A percentile compares a stretch with the other conserved stretches of the same genome.
Evolutionary conservation across 2,888 invertebrate genomes (phyloP).

Genomic region (Crematogaster levior): DNA sequence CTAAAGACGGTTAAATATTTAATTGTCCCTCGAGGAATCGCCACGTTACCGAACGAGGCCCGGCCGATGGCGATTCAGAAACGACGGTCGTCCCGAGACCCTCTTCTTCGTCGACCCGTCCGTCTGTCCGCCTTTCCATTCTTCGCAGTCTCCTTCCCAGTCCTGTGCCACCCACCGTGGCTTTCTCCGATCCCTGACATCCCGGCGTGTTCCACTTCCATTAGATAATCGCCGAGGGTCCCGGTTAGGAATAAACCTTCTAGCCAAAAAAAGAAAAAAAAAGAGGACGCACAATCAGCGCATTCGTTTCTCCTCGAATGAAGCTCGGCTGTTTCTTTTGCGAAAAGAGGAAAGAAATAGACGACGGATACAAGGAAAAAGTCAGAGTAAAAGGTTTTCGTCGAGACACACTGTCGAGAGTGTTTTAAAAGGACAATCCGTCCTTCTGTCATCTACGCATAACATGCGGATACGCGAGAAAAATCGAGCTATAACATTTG

Average conservation of each 20-base stretch:
- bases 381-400: constrained; percentile 21
- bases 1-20: constrained; percentile 77
- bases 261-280: constrained; percentile 18
- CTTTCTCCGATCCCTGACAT: constrained; percentile 54
- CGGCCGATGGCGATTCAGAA: constrained; percentile 30
- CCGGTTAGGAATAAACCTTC: constrained; percentile 48
- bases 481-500: background rate
- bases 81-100: constrained; percentile 40
- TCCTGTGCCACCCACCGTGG: constrained; percentile 41
- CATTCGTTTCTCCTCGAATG: constrained; percentile 29
- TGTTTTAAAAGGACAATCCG: constrained; percentile 1
- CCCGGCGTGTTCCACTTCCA: constrained; percentile 67
- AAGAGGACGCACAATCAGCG: constrained; percentile 21
- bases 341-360: background rate
- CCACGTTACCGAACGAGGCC: constrained; percentile 52
- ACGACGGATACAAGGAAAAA: background rate
- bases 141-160: background rate
- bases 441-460: constrained; percentile 23
- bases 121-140: background rate
- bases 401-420: constrained; percentile 24
- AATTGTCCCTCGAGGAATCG: constrained; percentile 64
- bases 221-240: constrained; percentile 69
- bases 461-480: background rate
- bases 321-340: constrained; percentile 9
- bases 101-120: constrained; percentile 40